Evolutionary conservation across 2,113 vertebrate genomes (phyloP), one percentile per base, ranked within the genome.

Genomic region (Xerus inauris): DNA sequence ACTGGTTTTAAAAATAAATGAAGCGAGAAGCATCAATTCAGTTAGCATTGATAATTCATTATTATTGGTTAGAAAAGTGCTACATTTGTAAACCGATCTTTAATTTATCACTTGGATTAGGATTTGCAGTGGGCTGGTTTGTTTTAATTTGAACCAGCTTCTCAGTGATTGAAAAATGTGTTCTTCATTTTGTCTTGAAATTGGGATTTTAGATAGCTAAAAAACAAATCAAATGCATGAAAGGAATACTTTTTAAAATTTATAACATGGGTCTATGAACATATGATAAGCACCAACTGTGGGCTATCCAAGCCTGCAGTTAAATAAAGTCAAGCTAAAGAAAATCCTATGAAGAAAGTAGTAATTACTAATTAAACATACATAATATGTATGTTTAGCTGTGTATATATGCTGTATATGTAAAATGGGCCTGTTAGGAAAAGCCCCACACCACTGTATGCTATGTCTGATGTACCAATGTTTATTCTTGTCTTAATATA

Each of bases 11-110:
- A 98, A 98, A 98, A 98, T 98, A 98, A 99, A 99, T 98, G 98
- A 99, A 98, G 98, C 96, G 84, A 98, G 97, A 98, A 98, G 96
- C 98, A 97, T 98, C 98, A 98, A 54, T 98, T 98, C 97, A 95
- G 98, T 98, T 98, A 98, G 97, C 98, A 97, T 97, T 98, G 98
- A 98, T 98, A 98, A 99, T 98, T 98, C 98, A 99, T 98, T 99
- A 98, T 98, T 98, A 98, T 98, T 98, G 98, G 97, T 98, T 98
- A 98, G 98, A 98, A 98, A 98, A 99, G 98, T 97, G 98, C 97
- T 98, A 98, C 97, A 97, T 98, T 97, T 98, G 97, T 98, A 98
- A 96, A 93, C 95, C 94, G 95, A 97, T 98, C 97, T 98, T 98
- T 98, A 98, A 98, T 99, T 99, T 98, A 98, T 99, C 98, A 98